Base-by-base conservation (phyloP, 2,797 vertebrate genomes). In the Eulemur albifrons region DNA sequence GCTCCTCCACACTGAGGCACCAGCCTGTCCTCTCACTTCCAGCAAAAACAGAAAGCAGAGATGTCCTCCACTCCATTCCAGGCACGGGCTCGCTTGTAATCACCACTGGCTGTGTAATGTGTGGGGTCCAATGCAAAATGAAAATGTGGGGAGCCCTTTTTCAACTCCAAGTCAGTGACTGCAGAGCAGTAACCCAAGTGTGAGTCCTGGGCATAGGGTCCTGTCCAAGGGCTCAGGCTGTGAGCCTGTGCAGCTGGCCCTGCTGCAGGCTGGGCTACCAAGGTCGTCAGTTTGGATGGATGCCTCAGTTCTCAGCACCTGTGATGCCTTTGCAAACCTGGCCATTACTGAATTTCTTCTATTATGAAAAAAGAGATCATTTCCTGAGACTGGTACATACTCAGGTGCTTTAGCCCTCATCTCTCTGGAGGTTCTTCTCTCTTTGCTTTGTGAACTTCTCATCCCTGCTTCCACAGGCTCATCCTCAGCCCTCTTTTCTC, bases 221-320 rank as follows among this genome's bases (percentile, higher is more conserved):
- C 13, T 25, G 4, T 50, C 20, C 35, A 10, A 30, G 13, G 21
- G 20, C 27, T 7, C 13, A 45, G 38, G 50, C 8, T 52, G 11
- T 20, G 30, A 72, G 25, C 14, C 32, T 1, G 0, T 2, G 10
- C 20, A 38, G 43, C 8, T 7, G 17, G 20, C 2, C 20, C 9
- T 23, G 30, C 25, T 50, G 72, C 21, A 15, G 14, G 21, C 25
- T 11, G 18, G 6, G n/a, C 21, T 13, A 7, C 54, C 14, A 35
- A 79, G 30, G 4, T 35, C 4, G 0, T 17, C 35, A 35, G 14
- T 59, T 82, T 48, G 17, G 45, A 17, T 21, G 10, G 52, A 43
- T 75, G 50, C 18, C 70, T 89, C 7, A 0, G 20, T 43, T 77
- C 35, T 87, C 48, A 43, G 40, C 40, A n/a, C 9, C 13, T 2